phyloP scores from a whole-genome alignment of 2,888 invertebrate species.

The Nomada ferruginata region DNA sequence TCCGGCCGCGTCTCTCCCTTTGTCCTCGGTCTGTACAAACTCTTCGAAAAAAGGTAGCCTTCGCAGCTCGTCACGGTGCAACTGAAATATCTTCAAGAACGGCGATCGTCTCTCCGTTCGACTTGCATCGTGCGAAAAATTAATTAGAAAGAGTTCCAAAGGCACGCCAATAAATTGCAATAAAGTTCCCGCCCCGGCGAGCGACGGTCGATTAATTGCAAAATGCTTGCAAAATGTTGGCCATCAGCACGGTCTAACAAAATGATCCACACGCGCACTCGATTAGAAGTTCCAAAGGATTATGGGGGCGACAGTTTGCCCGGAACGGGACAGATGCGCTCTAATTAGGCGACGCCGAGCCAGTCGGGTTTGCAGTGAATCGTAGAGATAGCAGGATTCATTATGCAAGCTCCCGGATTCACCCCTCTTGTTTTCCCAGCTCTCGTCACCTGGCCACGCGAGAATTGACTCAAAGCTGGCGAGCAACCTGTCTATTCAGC shows the following conservation, averaged over 20 bases:
- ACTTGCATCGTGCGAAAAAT: no score
- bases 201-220: slow-evolving; percentile 26
- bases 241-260: no score
- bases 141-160: not conserved
- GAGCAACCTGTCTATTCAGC: slow-evolving; percentile 28
- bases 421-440: slow-evolving; percentile 34
- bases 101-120: no score
- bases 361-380: slow-evolving; percentile 15
- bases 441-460: slow-evolving; percentile 20
- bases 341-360: slow-evolving; percentile 40
- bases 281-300: not conserved
- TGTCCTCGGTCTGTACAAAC: not conserved
- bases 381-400: slow-evolving; percentile 43
- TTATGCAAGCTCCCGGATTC: slow-evolving; percentile 43
- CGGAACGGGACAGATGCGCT: not conserved
- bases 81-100: no score
- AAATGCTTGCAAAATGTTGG: slow-evolving; percentile 9
- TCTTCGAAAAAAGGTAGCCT: not conserved
- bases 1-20: not conserved
- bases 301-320: not conserved
- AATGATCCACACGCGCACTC: not conserved
- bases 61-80: no score
- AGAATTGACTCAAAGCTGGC: slow-evolving; percentile 32
- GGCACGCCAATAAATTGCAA: not conserved
- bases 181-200: not conserved